These are phyloP conservation scores for Drosophila bifasciata DNA, from an alignment of 1,140 invertebrate genomes.

Conservation along the genomic window DNA sequence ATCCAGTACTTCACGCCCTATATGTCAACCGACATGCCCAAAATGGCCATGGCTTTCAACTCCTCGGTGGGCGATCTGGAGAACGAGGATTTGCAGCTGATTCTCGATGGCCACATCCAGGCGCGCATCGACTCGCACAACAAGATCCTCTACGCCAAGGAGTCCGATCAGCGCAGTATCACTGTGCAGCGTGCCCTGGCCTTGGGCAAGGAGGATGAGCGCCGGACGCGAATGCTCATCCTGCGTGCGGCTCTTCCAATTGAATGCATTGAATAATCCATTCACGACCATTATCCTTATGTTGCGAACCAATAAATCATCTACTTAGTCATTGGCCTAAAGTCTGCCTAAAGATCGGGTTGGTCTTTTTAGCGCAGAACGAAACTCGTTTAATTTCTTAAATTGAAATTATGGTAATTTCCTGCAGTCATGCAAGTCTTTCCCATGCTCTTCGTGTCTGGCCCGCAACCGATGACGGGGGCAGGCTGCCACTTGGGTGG, in stretches of 20 bases:
- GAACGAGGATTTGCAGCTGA: conserved; percentile 98
- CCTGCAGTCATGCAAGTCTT: conserved; percentile 76
- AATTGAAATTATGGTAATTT: conserved; percentile 83
- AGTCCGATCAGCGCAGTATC: conserved; percentile 96
- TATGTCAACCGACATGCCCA: conserved; percentile 97
- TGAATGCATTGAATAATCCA: conserved; percentile 10
- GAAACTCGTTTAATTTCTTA: conserved; percentile 80
- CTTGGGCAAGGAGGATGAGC: conserved; percentile 96
- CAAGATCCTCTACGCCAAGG: conserved; percentile 92
- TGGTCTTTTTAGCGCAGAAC: conserved; percentile 49
- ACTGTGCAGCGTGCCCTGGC: conserved; percentile 96
- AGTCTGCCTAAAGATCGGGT: background rate
- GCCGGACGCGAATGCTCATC: conserved; percentile 95
- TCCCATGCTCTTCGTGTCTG: conserved; percentile 65
- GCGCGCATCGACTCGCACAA: conserved; percentile 93
- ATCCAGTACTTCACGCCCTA: conserved; percentile 99
- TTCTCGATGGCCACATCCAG: conserved; percentile 98
- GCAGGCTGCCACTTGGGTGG: background rate
- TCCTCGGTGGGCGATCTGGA: conserved; percentile 95
- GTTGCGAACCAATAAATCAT: conserved; percentile 17
- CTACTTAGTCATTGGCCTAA: too few relatives aligned
- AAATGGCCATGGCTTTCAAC: conserved; percentile 99
- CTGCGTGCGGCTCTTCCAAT: conserved; percentile 92
- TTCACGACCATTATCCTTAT: background rate
- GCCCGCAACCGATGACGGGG: conserved; percentile 27